Percentiles rank a stretch among this genome's conserved stretches.
Evolutionary conservation across 2,113 vertebrate genomes (phyloP).

Genomic region (Jacana jacana): DNA sequence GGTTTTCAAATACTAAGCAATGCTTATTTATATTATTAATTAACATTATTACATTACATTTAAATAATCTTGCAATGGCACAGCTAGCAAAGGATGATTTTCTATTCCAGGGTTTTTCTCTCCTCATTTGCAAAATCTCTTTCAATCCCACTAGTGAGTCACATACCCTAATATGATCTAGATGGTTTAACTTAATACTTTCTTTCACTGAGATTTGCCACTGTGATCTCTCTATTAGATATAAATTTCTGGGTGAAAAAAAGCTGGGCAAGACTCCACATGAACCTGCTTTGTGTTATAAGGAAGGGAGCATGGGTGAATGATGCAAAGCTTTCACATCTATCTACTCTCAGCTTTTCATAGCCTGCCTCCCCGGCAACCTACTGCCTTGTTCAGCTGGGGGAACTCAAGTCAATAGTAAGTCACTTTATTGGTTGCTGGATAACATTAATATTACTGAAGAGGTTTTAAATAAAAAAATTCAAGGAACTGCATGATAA

Average conservation of each 20-base stretch:
- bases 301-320: not conserved
- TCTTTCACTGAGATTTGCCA: not conserved
- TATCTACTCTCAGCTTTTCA: not conserved
- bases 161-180: not conserved
- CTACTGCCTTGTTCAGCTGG: not conserved
- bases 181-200: not conserved
- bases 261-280: not conserved
- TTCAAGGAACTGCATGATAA: not conserved
- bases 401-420: not conserved
- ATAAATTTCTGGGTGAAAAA: not conserved
- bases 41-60: slow-evolving; percentile 47
- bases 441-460: not conserved
- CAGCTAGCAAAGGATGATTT: not conserved
- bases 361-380: rapidly evolving
- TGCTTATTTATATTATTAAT: slow-evolving; percentile 63
- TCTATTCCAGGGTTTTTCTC: not conserved
- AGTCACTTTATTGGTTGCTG: not conserved
- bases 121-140: not conserved
- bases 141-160: not conserved
- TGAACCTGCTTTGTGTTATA: not conserved
- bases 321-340: not conserved
- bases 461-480: not conserved
- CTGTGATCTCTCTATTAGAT: not conserved
- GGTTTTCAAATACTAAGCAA: slow-evolving; percentile 67
- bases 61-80: slow-evolving; percentile 23